phyloP scores from a whole-genome alignment of 2,888 invertebrate genomes.

The Biston betularia region DNA sequence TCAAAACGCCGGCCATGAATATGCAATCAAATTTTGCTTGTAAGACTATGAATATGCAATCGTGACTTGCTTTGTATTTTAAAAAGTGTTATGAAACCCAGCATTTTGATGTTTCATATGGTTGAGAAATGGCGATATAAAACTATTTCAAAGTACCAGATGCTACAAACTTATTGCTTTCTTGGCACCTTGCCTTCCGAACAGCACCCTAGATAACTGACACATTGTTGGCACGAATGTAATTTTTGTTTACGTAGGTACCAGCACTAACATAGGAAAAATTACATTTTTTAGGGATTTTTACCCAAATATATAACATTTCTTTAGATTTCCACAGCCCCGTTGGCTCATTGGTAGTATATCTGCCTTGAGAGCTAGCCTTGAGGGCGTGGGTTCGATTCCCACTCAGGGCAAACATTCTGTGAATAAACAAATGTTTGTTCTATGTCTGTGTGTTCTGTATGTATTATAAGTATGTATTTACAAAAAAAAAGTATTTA shows the following conservation, averaged over 20 bases:
- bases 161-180: conserved; percentile 8
- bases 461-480: no score
- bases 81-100: neutral
- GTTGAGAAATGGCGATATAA: neutral
- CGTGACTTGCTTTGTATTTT: neutral
- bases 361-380: no score
- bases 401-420: no score
- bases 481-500: no score
- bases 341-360: no score
- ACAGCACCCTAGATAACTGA: neutral
- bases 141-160: conserved; percentile 2
- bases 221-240: neutral
- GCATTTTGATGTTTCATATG: neutral
- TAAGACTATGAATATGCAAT: conserved; percentile 20
- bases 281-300: neutral
- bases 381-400: no score
- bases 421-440: no score
- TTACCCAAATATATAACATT: no score
- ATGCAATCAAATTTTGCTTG: conserved; percentile 23
- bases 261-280: neutral
- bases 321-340: no score
- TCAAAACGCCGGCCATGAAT: conserved; percentile 24
- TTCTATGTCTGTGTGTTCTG: no score
- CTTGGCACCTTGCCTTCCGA: conserved; percentile 1
- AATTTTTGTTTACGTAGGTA: neutral